These are phyloP conservation scores for Asobara japonica DNA, from an alignment of 1,140 invertebrate species.

Conservation along the genomic window DNA sequence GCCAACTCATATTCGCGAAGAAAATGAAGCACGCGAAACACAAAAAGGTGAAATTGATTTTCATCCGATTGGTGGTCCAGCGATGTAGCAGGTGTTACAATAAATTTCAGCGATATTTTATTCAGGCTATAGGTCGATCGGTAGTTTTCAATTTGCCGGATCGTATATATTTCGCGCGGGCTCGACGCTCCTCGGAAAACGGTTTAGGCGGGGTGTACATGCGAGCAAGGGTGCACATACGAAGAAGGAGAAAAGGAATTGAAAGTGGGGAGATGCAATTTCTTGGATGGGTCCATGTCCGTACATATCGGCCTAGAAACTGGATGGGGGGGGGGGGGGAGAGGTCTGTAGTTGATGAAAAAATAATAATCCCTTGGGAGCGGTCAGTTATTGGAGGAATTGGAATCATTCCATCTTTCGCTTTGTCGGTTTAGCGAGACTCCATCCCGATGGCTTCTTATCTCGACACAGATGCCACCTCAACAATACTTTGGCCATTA, in stretches of 20 bases:
- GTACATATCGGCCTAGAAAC: conserved; percentile 28
- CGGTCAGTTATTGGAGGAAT: conserved; percentile 60
- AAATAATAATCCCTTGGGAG: conserved; percentile 65
- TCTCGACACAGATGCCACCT: background rate
- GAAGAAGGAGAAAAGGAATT: conserved; percentile 33
- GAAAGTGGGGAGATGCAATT: conserved; percentile 58
- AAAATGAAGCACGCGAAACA: background rate
- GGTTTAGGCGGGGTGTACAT: conserved; percentile 22
- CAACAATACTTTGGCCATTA: background rate
- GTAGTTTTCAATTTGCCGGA: conserved; percentile 66
- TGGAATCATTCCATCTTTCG: conserved; percentile 48
- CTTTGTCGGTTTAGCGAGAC: conserved; percentile 18
- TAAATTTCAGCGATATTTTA: conserved; percentile 67
- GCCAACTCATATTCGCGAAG: background rate
- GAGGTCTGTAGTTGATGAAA: conserved; percentile 56
- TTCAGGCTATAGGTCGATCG: conserved; percentile 63
- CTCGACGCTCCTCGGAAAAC: conserved; percentile 35
- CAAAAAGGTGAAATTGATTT: conserved; percentile 29
- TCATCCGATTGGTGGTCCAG: conserved; percentile 37
- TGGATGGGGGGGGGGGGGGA: background rate
- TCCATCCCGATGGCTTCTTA: conserved; percentile 20
- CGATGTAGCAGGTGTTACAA: conserved; percentile 66
- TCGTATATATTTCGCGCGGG: conserved; percentile 61
- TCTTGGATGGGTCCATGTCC: conserved; percentile 54
- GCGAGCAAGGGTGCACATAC: conserved; percentile 14